Evolutionary conservation across 2,113 vertebrate genomes (phyloP).

Genomic region (Alouatta palliata): DNA sequence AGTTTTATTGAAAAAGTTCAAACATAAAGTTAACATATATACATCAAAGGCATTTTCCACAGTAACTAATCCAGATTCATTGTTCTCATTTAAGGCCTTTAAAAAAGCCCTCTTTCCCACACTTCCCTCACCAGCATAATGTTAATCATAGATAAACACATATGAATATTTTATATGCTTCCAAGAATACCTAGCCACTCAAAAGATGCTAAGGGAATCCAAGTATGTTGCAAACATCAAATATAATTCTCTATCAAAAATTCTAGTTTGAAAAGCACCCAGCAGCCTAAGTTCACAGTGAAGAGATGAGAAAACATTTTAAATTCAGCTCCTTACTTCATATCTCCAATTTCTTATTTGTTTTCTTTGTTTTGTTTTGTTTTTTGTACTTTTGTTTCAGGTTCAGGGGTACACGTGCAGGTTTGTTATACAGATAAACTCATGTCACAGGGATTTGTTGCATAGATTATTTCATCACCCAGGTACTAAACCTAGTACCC

Average conservation of each 20-base stretch:
- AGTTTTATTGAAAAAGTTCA: neutral
- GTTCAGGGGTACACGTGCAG: no score
- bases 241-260: constrained; percentile 20
- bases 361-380: no score
- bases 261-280: neutral
- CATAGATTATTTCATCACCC: no score
- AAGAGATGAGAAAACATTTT: neutral
- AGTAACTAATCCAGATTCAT: neutral
- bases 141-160: neutral
- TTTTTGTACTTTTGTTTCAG: no score
- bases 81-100: neutral
- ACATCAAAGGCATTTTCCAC: neutral
- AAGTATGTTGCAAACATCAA: neutral
- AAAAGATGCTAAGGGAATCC: neutral
- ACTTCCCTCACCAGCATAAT: neutral
- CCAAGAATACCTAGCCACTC: neutral
- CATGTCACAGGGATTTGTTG: no score
- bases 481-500: no score
- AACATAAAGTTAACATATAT: neutral
- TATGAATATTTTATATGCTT: neutral
- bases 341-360: neutral
- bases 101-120: neutral
- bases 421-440: no score
- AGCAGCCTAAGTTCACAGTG: neutral
- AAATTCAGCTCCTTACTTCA: neutral